Base-by-base conservation (phyloP, 2,888 invertebrate genomes). In the Drosophila macrospina region DNA sequence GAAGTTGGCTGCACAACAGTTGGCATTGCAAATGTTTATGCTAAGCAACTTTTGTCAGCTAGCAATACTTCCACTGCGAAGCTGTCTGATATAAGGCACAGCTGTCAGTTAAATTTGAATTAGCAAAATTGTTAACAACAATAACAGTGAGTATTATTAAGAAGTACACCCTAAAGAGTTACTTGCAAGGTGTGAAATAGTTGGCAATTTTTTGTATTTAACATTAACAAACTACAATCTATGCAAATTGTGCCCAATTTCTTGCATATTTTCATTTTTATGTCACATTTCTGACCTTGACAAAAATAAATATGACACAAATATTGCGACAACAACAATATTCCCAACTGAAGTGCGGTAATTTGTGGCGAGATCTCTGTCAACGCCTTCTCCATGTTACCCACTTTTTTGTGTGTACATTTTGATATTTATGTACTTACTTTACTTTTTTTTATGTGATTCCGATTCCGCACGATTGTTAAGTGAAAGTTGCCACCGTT, bases 401-500 rank as follows among this genome's bases (percentile, higher is more conserved):
- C 71, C 71, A 80, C 55, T 61, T 71, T 69, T 52, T 37, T 26
- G 11, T 44, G 57, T 74, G 51, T 34, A 24, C 11, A 54, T 39
- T 39, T 48, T 57, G 41, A 41, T 52, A 28, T 7, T 67, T 51
- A 20, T 11, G 20, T 20, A 41, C 41, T 65, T 67, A 32, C 52
- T 44, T 13, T 36, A 39, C 30, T 15, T 13, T 65, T 20, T 20
- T 75, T 83, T 74, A 69, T 84, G 77, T 84, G 77, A 81, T 78
- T 85, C 75, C 60, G 62, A 74, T 79, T 77, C 74, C 80, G 79
- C 80, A 77, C 83, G 77, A 74, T 71, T 74, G 79, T 76, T 69
- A 66, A 78, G 86, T 82, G 84, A 87, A 87, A 78, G 78, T 75
- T 80, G 88, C 83, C 86, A 88, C 84, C 66, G 83, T 75, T 74